phyloP scores from a whole-genome alignment of 2,113 vertebrate genomes.

The Microcebus lehilahytsara region DNA sequence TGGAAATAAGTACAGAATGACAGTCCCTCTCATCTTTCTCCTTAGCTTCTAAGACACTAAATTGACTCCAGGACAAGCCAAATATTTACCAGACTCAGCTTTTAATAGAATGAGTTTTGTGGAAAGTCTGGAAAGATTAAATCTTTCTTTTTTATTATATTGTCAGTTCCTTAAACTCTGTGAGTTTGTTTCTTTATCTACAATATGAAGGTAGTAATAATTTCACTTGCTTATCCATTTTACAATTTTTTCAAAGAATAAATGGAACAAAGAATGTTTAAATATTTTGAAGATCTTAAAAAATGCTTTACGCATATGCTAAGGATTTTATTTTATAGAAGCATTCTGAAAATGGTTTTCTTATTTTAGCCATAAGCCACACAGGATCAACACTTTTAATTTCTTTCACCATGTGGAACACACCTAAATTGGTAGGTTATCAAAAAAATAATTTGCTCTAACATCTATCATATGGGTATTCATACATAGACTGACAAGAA shows the following conservation, averaged over 20 bases:
- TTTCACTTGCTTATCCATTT: background rate
- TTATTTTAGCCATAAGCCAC: background rate
- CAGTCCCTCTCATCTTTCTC: background rate
- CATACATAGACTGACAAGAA: background rate
- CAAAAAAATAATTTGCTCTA: background rate
- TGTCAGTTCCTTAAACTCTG: background rate
- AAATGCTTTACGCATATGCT: background rate
- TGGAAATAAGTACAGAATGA: background rate
- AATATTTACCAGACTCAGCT: conserved; percentile 12
- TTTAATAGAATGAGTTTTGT: conserved; percentile 53
- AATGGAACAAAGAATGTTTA: background rate
- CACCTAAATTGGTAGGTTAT: background rate
- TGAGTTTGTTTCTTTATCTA: background rate
- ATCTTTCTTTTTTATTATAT: background rate
- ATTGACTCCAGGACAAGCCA: background rate
- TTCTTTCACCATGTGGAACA: background rate
- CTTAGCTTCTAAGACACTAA: conserved; percentile 30
- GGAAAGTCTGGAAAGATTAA: background rate
- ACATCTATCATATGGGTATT: background rate
- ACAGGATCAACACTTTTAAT: background rate
- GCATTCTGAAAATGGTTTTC: background rate
- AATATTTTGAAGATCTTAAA: background rate
- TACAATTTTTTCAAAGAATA: background rate
- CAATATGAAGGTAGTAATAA: background rate
- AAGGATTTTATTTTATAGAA: background rate